A percentile compares a stretch with the other conserved stretches of the same genome.
phyloP scores from a whole-genome alignment of 2,113 vertebrate genomes.

The Larimichthys polyactis region DNA sequence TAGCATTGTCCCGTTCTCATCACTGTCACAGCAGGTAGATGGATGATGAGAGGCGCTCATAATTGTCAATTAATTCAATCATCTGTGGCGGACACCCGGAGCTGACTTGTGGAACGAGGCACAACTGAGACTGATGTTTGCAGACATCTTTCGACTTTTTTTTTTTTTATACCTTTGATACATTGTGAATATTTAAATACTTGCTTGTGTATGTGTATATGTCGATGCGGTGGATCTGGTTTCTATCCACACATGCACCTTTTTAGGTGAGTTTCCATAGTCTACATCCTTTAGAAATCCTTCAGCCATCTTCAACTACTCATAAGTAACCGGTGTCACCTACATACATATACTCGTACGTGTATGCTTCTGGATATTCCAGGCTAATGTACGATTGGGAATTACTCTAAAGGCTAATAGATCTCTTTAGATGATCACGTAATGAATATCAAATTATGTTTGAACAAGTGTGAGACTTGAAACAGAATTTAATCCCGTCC shows the following conservation, averaged over 20 bases:
- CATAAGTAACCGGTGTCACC: neutral
- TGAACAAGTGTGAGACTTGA: neutral
- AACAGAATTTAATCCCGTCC: neutral
- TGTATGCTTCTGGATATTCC: neutral
- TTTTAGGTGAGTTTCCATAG: neutral
- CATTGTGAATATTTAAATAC: neutral
- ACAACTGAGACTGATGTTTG: constrained; percentile 40
- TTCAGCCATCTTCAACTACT: neutral
- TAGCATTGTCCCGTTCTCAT: constrained; percentile 56
- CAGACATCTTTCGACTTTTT: constrained; percentile 22
- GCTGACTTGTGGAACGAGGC: constrained; percentile 43
- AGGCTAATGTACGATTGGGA: neutral
- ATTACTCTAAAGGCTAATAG: neutral
- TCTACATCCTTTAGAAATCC: constrained; percentile 8
- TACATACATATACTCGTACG: neutral
- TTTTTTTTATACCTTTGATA: neutral
- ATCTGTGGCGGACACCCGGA: constrained; percentile 57
- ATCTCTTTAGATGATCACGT: neutral
- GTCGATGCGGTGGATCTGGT: neutral
- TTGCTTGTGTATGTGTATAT: neutral
- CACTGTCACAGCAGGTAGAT: constrained; percentile 74
- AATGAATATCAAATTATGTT: neutral
- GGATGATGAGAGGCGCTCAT: constrained; percentile 61
- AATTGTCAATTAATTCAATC: constrained; percentile 73
- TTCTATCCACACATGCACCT: neutral